Evolutionary conservation across 2,797 vertebrate genomes (phyloP).

Genomic region (Phylloscopus collybita): DNA sequence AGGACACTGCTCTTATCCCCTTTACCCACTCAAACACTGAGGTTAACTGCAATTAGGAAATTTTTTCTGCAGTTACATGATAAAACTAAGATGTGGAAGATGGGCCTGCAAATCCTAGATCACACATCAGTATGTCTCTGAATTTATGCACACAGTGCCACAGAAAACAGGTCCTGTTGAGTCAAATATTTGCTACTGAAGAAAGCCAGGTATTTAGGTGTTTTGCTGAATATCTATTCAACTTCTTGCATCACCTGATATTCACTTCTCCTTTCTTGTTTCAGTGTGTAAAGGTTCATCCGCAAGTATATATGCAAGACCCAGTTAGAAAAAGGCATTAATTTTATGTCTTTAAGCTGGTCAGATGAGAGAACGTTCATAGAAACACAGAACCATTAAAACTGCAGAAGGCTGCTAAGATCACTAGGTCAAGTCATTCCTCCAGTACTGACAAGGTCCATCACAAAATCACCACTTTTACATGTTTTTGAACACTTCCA

Average conservation of each 20-base stretch:
- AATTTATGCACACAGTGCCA: too few relatives aligned
- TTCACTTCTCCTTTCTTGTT: neutral
- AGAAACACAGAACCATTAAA: neutral
- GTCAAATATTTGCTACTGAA: neutral
- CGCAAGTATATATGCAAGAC: neutral
- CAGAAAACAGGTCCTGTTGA: fast-evolving
- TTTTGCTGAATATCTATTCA: neutral
- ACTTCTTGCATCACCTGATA: neutral
- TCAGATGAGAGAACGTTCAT: neutral
- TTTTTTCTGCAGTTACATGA: neutral
- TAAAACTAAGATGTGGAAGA: neutral
- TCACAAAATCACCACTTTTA: neutral
- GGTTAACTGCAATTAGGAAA: neutral
- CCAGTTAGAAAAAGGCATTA: neutral
- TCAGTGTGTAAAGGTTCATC: neutral
- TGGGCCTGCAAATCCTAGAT: neutral
- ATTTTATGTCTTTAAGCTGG: neutral
- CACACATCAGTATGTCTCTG: neutral
- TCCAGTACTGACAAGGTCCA: neutral
- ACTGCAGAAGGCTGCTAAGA: neutral
- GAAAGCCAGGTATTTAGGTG: neutral
- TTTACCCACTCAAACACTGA: neutral
- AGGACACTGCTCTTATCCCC: neutral
- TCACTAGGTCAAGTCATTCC: neutral
- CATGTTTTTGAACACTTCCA: neutral